These are phyloP conservation scores for Sarcophaga caerulescens DNA, from an alignment of 2,888 invertebrate genomes.

Conservation along the genomic window DNA sequence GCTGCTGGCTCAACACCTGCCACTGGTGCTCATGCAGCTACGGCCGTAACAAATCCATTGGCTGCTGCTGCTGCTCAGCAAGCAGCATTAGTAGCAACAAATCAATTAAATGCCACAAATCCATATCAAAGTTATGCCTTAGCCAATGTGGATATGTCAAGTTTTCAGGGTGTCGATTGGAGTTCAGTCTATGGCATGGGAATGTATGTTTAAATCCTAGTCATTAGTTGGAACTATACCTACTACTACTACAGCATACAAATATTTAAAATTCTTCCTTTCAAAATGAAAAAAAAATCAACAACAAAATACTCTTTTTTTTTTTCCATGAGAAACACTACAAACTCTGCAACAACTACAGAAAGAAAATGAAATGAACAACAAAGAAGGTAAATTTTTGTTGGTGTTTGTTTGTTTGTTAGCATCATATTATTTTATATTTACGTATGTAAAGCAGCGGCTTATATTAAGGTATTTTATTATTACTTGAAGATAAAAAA, in stretches of 20 bases:
- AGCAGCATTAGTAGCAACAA: conserved; percentile 83
- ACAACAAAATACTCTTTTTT: neutral
- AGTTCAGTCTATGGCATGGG: conserved; percentile 95
- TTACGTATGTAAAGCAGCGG: conserved; percentile 47
- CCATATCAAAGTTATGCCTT: conserved; percentile 90
- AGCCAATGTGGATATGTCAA: conserved; percentile 95
- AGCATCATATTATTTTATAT: conserved; percentile 18
- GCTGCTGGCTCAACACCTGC: conserved; percentile 72
- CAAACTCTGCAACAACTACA: conserved; percentile 13
- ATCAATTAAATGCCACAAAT: conserved; percentile 85
- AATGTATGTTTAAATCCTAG: conserved; percentile 87
- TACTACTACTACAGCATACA: conserved; percentile 22
- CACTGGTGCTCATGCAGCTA: conserved; percentile 73
- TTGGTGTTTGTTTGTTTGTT: conserved; percentile 16
- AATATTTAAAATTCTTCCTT: conserved; percentile 47
- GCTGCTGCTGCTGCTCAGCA: conserved; percentile 82
- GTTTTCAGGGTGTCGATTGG: conserved; percentile 96
- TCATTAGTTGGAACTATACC: neutral
- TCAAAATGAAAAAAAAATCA: conserved; percentile 26
- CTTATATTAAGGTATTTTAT: conserved; percentile 45
- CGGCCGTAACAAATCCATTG: conserved; percentile 77
- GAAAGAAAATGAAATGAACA: conserved; percentile 41
- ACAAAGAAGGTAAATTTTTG: conserved; percentile 34
- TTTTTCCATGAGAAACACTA: neutral
- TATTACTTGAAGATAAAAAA: neutral